Evolutionary conservation across 2,113 vertebrate genomes (phyloP), one percentile per base, ranked within the genome.

Genomic region (Serinus canaria): DNA sequence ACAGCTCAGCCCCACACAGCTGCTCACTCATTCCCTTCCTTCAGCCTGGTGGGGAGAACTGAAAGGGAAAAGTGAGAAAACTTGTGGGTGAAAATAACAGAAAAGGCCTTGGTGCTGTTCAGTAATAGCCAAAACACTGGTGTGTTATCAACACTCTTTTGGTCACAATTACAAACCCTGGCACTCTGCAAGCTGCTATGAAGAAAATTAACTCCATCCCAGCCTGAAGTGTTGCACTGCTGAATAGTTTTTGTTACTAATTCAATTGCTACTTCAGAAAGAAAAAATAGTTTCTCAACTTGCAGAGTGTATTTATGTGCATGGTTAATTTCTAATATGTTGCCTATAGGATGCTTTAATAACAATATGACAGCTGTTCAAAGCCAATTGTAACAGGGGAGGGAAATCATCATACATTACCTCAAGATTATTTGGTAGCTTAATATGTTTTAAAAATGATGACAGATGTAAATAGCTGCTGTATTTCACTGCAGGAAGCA

Each of bases 391-490:
- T 86, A 86, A 66, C 63, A 47, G 67, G 44, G 52, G 43, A 88
- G 85, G 87, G 85, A 95, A 69, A 81, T 82, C n/a, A 93, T 81
- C 87, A 88, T 84, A 25, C 31, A 19, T 66, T 59, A 56, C 87
- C 72, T 85, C 79, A 87, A 82, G 78, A 76, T 35, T 76, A 43
- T 92, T 95, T 89, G 69, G 66, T 85, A 89, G 86, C 81, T 90
- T 73, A 96, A 82, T 78, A 63, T 49, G 73, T 92, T 95, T 44
- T 64, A 15, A 88, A 82, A 94, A 59, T 11, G 46, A 47, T 67
- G 94, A 63, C 56, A 95, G 67, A 15, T 91, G 72, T 90, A 77
- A 88, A 94, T 55, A 74, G 89, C 69, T 94, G 35, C 73, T 90
- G 35, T 56, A 19, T 69, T 90, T 83, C 64, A 67, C 56, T 50